Percentiles rank a stretch among this genome's conserved stretches.
Evolutionary conservation across 2,888 invertebrate species (phyloP).

Genomic region (Caenorhabditis sulstoni): DNA sequence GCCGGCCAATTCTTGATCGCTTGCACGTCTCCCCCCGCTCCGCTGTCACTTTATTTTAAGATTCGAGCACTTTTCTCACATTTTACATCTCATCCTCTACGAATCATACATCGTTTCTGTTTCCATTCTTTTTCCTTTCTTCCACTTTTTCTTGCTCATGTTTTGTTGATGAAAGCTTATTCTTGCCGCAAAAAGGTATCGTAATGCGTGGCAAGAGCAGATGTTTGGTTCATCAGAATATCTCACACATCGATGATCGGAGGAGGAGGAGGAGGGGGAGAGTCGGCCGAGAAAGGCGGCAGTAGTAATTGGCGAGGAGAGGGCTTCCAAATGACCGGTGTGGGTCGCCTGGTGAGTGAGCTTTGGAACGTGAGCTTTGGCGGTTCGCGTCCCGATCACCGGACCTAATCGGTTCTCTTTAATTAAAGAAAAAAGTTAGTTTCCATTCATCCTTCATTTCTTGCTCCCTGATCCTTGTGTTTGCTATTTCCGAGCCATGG

Average conservation of each 20-base stretch:
- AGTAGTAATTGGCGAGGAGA: constrained; percentile 44
- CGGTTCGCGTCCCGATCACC: constrained; percentile 20
- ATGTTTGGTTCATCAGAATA: constrained; percentile 60
- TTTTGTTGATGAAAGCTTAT: no score
- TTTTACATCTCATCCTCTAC: constrained; percentile 6
- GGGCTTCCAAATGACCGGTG: constrained; percentile 41
- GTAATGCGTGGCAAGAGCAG: constrained; percentile 47
- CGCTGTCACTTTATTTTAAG: constrained; percentile 48
- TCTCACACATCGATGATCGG: constrained; percentile 54
- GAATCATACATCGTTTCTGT: constrained; percentile 48
- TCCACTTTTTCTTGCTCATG: constrained; percentile 22
- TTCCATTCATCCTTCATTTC: no score
- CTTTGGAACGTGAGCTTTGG: constrained; percentile 53
- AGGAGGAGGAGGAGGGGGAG: no score
- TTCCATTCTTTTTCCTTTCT: constrained; percentile 31
- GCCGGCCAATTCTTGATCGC: constrained; percentile 51
- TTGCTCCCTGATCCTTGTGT: no score
- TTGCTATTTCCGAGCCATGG: no score
- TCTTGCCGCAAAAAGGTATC: constrained; percentile 21
- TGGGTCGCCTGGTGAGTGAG: constrained; percentile 43
- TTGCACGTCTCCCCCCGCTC: constrained; percentile 12
- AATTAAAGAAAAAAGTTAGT: no score
- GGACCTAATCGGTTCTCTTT: no score
- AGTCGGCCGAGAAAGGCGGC: constrained; percentile 42
- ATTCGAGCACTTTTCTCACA: constrained; percentile 34